phyloP scores from a whole-genome alignment of 2,797 vertebrate genomes.

The Anomalospiza imberbis region DNA sequence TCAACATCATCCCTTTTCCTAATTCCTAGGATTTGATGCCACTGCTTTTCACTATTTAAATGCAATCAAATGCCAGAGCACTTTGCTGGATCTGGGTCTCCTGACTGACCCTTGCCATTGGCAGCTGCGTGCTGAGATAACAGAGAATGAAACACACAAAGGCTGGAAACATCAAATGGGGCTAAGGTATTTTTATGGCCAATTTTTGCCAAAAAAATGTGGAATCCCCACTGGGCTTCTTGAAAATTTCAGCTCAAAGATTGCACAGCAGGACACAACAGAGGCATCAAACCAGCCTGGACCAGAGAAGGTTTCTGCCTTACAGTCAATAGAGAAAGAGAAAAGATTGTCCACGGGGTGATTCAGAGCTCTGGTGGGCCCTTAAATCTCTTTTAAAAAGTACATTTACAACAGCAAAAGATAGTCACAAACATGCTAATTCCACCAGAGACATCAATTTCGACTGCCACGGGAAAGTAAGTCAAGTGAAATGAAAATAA shows the following conservation, averaged over 20 bases:
- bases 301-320: not conserved
- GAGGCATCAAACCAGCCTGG: not conserved
- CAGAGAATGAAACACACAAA: not conserved
- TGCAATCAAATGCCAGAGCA: not conserved
- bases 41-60: not conserved
- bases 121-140: not conserved
- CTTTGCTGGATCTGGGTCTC: not conserved
- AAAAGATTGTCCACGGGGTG: not conserved
- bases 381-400: constrained; percentile 3
- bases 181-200: not conserved
- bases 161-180: not conserved
- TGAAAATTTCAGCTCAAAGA: constrained; percentile 14
- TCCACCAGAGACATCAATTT: not conserved
- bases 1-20: not conserved
- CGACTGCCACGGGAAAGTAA: not conserved
- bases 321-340: not conserved
- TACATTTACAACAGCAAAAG: not conserved
- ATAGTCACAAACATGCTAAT: not conserved
- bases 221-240: not conserved
- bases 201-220: constrained; percentile 26
- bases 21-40: not conserved
- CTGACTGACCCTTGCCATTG: not conserved
- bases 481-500: constrained; percentile 23
- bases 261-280: not conserved
- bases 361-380: not conserved